These are phyloP conservation scores for Umimayanthus kanabou DNA, from an alignment of 92 coral and sea anemone species.

Conservation along the genomic window DNA sequence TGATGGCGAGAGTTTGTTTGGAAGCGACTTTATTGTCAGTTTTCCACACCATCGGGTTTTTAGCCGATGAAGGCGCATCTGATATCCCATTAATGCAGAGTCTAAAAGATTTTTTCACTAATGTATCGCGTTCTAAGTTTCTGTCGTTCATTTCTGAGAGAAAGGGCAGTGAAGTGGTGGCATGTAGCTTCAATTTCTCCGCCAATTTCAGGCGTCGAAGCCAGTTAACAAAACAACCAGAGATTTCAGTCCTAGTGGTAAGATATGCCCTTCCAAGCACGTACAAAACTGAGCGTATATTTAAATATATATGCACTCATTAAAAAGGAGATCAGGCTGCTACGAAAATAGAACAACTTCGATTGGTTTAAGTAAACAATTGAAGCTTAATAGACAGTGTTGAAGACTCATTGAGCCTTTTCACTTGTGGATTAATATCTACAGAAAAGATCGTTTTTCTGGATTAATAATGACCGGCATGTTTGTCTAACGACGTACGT, in stretches of 20 bases:
- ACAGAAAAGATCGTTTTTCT: not conserved
- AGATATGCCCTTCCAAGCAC: not conserved
- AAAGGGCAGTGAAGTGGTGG: not conserved
- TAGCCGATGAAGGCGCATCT: not conserved
- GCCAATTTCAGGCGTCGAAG: not conserved
- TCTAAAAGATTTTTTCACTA: constrained; percentile 3
- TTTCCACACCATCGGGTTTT: not conserved
- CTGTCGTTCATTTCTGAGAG: not conserved
- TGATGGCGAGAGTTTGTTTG: not conserved
- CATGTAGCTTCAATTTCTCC: not conserved
- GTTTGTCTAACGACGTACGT: not conserved
- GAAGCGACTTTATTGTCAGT: not conserved
- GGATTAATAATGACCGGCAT: not conserved
- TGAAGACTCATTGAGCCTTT: not conserved
- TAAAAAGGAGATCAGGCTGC: not conserved
- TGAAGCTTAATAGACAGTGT: not conserved
- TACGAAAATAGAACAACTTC: not conserved
- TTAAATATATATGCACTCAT: not conserved
- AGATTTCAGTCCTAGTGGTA: not conserved
- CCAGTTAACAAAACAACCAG: not conserved
- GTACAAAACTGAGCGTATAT: not conserved
- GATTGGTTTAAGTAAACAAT: constrained; percentile 8
- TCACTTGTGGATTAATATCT: constrained; percentile 1
- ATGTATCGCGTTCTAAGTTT: not conserved
- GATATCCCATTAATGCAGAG: not conserved